A percentile compares a stretch with the other conserved stretches of the same genome.
phyloP scores from a whole-genome alignment of 2,888 invertebrate genomes.

The Drosophila neotestacea region DNA sequence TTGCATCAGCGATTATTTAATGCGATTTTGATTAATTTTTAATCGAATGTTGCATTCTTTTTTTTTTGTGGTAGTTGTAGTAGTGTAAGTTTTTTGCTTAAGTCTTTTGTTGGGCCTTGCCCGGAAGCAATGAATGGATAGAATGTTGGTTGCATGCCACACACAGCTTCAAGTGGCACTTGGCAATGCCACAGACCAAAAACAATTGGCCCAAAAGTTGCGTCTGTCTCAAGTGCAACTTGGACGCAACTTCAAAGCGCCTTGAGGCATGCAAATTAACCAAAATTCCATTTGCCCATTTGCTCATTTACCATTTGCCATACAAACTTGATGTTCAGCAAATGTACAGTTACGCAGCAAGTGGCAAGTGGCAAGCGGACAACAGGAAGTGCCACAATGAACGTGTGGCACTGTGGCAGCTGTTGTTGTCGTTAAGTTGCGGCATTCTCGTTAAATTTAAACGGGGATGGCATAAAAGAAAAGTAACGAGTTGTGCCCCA shows the following conservation, averaged over 20 bases:
- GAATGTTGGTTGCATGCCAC: not conserved
- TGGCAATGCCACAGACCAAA: constrained; percentile 44
- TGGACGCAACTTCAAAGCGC: constrained; percentile 49
- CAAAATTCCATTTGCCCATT: constrained; percentile 45
- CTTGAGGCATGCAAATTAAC: constrained; percentile 61
- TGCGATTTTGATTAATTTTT: constrained; percentile 58
- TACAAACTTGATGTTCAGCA: constrained; percentile 1
- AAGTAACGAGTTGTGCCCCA: constrained; percentile 3
- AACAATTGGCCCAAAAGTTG: constrained; percentile 45
- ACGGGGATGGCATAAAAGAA: constrained; percentile 27
- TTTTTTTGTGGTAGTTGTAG: not conserved
- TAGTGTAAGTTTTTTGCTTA: constrained; percentile 48
- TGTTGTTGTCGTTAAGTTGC: constrained; percentile 47
- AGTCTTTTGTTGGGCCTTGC: constrained; percentile 54
- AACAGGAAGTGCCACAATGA: constrained; percentile 9
- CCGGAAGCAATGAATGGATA: not conserved
- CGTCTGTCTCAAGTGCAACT: constrained; percentile 60
- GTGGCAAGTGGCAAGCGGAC: constrained; percentile 1
- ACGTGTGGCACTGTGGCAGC: constrained; percentile 28
- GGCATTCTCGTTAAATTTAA: constrained; percentile 49
- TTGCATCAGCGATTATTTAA: constrained; percentile 59
- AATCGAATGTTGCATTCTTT: constrained; percentile 24
- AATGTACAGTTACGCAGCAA: constrained; percentile 42
- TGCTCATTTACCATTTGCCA: constrained; percentile 1
- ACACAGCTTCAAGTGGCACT: constrained; percentile 29